Evolutionary conservation across 2,113 vertebrate species (phyloP).

Genomic region (Pluvialis apricaria): DNA sequence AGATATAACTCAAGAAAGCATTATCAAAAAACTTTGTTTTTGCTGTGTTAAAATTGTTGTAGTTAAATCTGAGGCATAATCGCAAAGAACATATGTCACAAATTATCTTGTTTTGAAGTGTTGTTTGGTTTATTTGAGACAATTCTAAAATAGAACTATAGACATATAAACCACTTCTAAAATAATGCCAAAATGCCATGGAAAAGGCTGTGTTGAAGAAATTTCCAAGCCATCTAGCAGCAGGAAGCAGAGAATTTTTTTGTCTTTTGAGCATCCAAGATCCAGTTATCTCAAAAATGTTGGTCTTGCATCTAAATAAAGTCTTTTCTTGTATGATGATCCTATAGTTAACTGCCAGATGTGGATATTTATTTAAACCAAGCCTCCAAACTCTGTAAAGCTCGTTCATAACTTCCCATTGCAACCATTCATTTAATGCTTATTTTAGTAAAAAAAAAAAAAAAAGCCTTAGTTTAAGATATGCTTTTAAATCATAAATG

Average conservation of each 20-base stretch:
- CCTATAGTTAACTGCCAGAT: neutral
- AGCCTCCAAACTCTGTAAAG: neutral
- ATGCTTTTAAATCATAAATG: neutral
- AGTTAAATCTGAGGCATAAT: constrained; percentile 63
- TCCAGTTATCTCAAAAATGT: neutral
- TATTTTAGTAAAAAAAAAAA: neutral
- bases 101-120: constrained; percentile 73
- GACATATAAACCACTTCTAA: constrained; percentile 54
- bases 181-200: constrained; percentile 45
- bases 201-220: neutral
- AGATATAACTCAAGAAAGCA: constrained; percentile 43
- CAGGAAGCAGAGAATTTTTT: neutral
- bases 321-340: neutral
- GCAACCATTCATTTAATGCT: neutral
- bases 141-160: constrained; percentile 72
- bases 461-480: neutral
- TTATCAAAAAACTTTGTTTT: constrained; percentile 55
- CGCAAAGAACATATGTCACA: constrained; percentile 74
- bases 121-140: constrained; percentile 71
- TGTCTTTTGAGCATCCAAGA: neutral
- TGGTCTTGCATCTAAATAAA: neutral
- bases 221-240: neutral
- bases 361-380: neutral
- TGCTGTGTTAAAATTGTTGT: constrained; percentile 68
- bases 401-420: neutral